phyloP scores from a whole-genome alignment of 2,113 vertebrate species.

The Electrona antarctica region DNA sequence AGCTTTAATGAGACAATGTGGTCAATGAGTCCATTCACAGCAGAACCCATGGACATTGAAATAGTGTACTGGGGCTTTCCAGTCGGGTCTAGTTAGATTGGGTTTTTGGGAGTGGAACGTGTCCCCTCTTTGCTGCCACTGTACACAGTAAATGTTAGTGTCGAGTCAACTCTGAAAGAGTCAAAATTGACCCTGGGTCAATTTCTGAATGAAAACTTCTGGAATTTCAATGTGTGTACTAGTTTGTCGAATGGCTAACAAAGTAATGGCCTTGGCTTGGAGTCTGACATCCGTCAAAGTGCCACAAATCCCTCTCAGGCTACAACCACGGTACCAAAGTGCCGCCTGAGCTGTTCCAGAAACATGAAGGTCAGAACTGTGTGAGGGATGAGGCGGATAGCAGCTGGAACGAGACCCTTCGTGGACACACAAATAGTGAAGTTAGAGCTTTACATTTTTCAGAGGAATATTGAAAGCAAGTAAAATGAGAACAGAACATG shows the following conservation, averaged over 20 bases:
- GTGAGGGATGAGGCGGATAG: constrained; percentile 77
- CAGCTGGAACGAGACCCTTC: constrained; percentile 79
- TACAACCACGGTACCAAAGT: constrained; percentile 73
- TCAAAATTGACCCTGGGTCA: too few relatives aligned
- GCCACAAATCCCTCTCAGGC: constrained; percentile 44
- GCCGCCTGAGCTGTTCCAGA: constrained; percentile 77
- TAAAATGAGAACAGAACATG: background rate
- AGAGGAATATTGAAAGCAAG: too few relatives aligned
- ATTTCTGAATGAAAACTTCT: too few relatives aligned
- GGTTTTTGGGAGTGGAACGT: background rate
- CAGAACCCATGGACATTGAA: background rate
- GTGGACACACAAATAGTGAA: constrained; percentile 24
- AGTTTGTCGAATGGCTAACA: too few relatives aligned
- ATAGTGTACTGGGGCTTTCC: background rate
- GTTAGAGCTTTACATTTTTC: too few relatives aligned
- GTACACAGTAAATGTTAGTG: background rate
- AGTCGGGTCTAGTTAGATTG: background rate
- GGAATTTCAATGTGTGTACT: too few relatives aligned
- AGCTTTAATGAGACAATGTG: too few relatives aligned
- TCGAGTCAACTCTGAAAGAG: background rate
- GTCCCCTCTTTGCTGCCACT: background rate
- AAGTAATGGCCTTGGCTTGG: background rate
- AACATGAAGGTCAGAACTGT: constrained; percentile 80
- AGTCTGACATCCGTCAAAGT: background rate
- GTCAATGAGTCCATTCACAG: too few relatives aligned